Evolutionary conservation across 2,888 invertebrate species (phyloP).

Genomic region (Conchocele bisecta): DNA sequence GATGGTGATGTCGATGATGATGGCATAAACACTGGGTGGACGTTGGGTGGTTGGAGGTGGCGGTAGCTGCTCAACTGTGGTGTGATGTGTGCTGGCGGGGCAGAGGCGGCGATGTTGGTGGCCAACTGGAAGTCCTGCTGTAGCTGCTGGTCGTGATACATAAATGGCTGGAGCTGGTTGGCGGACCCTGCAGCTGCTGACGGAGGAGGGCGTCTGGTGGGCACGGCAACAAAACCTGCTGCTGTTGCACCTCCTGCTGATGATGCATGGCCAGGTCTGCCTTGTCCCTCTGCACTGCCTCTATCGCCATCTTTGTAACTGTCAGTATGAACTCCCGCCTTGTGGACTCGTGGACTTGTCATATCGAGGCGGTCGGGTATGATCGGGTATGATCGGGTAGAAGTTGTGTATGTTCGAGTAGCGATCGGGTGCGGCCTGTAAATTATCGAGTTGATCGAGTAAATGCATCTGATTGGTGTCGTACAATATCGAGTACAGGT

Average conservation of each 20-base stretch:
- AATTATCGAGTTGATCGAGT: slow-evolving; percentile 16
- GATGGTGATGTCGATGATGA: slow-evolving; percentile 13
- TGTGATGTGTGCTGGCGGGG: slow-evolving; percentile 33
- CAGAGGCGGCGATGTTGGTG: slow-evolving; percentile 37
- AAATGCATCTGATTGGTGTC: slow-evolving; percentile 13
- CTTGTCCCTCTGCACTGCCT: too few relatives aligned
- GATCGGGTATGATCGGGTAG: background rate
- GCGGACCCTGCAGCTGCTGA: too few relatives aligned
- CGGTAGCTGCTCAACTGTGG: slow-evolving; percentile 13
- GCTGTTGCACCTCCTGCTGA: too few relatives aligned
- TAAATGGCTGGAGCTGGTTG: slow-evolving; percentile 5
- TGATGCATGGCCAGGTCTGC: too few relatives aligned
- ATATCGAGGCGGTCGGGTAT: background rate
- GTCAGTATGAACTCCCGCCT: background rate
- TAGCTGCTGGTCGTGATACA: slow-evolving; percentile 17
- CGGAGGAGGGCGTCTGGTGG: too few relatives aligned
- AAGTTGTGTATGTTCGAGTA: slow-evolving; percentile 9
- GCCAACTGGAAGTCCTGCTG: slow-evolving; percentile 38
- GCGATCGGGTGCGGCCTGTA: background rate
- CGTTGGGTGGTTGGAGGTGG: slow-evolving; percentile 35
- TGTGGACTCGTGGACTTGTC: background rate
- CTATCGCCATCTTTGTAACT: background rate
- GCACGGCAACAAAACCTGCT: background rate
- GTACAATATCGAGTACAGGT: too few relatives aligned
- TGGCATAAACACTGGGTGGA: slow-evolving; percentile 22